Evolutionary conservation across 1,140 invertebrate genomes (phyloP).

Genomic region (Lepidurus apus): DNA sequence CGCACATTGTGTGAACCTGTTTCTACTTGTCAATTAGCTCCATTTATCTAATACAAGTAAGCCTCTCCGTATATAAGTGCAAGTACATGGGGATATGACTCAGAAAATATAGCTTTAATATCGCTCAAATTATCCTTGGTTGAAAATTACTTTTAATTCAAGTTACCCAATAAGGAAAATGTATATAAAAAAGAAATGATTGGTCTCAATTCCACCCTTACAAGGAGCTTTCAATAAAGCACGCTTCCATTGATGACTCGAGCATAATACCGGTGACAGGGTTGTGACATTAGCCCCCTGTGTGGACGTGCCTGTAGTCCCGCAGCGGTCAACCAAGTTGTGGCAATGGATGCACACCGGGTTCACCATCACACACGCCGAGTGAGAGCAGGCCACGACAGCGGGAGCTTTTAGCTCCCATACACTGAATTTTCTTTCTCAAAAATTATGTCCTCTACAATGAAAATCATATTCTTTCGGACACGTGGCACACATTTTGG

Average conservation of each 20-base stretch:
- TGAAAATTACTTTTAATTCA: too few relatives aligned
- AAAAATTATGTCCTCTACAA: not conserved
- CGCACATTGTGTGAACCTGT: not conserved
- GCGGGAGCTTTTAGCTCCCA: constrained; percentile 3
- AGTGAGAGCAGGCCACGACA: constrained; percentile 9
- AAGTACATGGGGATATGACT: too few relatives aligned
- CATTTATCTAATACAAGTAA: not conserved
- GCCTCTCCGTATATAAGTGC: too few relatives aligned
- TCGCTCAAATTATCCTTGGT: too few relatives aligned
- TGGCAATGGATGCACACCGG: constrained; percentile 7
- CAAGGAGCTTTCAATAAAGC: not conserved
- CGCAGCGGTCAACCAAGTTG: constrained; percentile 7
- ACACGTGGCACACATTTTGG: not conserved
- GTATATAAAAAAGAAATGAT: too few relatives aligned
- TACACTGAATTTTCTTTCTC: not conserved
- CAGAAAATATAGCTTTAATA: too few relatives aligned
- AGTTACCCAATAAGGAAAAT: too few relatives aligned
- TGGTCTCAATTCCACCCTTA: not conserved
- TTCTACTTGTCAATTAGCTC: not conserved
- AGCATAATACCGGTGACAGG: constrained; percentile 8
- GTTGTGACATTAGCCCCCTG: constrained; percentile 17
- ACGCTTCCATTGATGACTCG: constrained; percentile 11
- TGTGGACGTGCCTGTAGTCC: constrained; percentile 17
- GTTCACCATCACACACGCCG: constrained; percentile 20
- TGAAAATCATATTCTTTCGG: not conserved